Base-by-base conservation (phyloP, 1,140 invertebrate species). In the Holotrichia oblita region DNA sequence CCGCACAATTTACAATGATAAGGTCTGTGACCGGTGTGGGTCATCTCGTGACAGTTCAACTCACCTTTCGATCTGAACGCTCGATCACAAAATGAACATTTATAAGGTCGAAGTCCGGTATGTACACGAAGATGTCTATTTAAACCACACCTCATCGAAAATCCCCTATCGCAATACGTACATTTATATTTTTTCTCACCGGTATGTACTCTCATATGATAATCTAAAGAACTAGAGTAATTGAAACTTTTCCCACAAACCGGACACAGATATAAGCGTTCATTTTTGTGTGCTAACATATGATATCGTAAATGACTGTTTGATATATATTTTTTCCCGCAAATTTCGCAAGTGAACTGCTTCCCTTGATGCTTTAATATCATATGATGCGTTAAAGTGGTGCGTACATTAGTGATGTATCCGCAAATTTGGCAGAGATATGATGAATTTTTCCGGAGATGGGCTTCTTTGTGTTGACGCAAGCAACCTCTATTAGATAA, bases 21-120 rank as follows among this genome's bases (percentile, higher is more conserved):
- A 1, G 93, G 93, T 82, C 94, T 93, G 83, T 94, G 93, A 8
- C 93, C 91, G 34, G 89, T 91, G 84, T 96, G 94, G n/a, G 83
- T 80, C 2, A 85, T 87, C 84, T 88, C 90, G 88, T 87, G 90
- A 81, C 85, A 85, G 44, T 81, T 89, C 85, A 40, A 69, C 81
- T 85, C 83, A 10, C 82, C 81, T 48, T 73, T 41, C 0, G 84
- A 85, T 34, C 80, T 48, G 69, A 84, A 85, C 8, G 59, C 64
- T 55, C 77, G 79, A 77, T 88, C 87, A 83, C 91, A 92, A 40
- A 89, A 86, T 55, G 86, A 86, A 83, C 91, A 92, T 75, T 85
- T 85, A 82, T 89, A 91, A 12, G 91, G 91, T 73, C 88, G 85
- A 82, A 91, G 90, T 3, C 90, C 87, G 0, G 87, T 89, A 76